Base-by-base conservation (phyloP, 2,797 vertebrate species). In the Acrossocheilus wenchowensis region DNA sequence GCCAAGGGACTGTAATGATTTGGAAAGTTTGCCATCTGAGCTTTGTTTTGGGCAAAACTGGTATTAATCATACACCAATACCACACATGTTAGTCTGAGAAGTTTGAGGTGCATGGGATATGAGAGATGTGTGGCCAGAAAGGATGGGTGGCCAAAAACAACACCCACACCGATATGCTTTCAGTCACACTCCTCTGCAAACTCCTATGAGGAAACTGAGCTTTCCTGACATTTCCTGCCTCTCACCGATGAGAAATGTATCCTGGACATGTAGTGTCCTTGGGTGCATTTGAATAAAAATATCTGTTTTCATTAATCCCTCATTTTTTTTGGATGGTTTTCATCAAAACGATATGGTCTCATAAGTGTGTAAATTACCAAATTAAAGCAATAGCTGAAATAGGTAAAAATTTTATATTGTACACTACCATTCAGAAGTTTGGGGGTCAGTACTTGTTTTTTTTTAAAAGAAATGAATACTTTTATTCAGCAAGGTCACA, bases 121-220 rank as follows among this genome's bases (percentile, higher is more conserved):
- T 68, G n/a, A 39, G 77, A 64, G 50, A 66, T 45, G n/a, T 50
- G 14, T 3, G 54, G 84, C 68, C 75, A 88, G 73, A 82, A 82
- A 72, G 39, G 36, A 83, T 89, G 89, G 87, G 89, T 89, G 88
- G 90, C 77, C 87, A 45, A 60, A 69, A 48, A 36, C n/a, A 77
- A 77, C 83, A 71, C 64, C 54, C 23, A 71, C 41, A 80, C 17
- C 14, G 74, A 21, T 45, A 64, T 74, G 81, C 36, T 74, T 74
- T 69, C 52, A 87, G 9, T 60, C 39, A 57, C 39, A 82, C 79
- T 72, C 50, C 45, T 86, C 69, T 83, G 80, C 80, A 71, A 78
- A 72, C 77, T 14, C 64, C 50, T 77, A 85, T 8, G 21, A 81
- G 78, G 68, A 90, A 90, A 86, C 26, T 2, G 81, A 73, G 64